Base-by-base conservation (phyloP, 2,797 vertebrate species). In the Geotrypetes seraphini region DNA sequence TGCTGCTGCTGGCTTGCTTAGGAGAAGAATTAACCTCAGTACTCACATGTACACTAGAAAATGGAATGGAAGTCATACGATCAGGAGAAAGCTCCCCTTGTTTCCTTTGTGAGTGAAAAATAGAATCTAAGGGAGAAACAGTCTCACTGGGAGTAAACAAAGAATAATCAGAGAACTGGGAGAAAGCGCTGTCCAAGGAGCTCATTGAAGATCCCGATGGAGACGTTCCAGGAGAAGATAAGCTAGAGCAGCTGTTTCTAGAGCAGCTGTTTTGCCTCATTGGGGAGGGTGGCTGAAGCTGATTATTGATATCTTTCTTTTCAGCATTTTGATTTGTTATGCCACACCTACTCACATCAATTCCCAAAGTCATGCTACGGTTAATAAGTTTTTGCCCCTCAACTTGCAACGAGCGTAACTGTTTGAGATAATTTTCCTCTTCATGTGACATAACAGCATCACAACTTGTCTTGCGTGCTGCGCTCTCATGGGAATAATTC, bases 151-250 rank as follows among this genome's bases (percentile, higher is more conserved):
- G 65, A 15, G 75, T 66, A 50, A 83, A 79, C 22, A 78, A 59
- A 2, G 69, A 66, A n/a, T 86, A 85, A 54, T 96, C 91, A 5
- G 91, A 92, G 69, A 91, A 90, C 59, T 92, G 89, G 7, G 88
- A 92, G 55, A 94, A 96, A 68, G 87, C 84, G 15, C 90, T 92
- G 73, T 97, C 91, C 48, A 94, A 59, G 12, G 91, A 96, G 60
- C 90, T 93, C 56, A 92, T 75, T 0, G 91, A 94, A 0, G 91
- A 94, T 43, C 86, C 80, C 1, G 90, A 90, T 0, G 89, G 89
- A 3, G 93, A 95, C 0, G 90, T 88, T 1, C 76, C 87, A 1
- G 89, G 85, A 18, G 91, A 96, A 5, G 88, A 95, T 14, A 89
- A 70, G 31, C 87, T 95, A 21, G 88, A 93, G 32, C 74, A 90